These are phyloP conservation scores for Phengaris arion DNA, from an alignment of 2,888 invertebrate species.

Conservation along the genomic window DNA sequence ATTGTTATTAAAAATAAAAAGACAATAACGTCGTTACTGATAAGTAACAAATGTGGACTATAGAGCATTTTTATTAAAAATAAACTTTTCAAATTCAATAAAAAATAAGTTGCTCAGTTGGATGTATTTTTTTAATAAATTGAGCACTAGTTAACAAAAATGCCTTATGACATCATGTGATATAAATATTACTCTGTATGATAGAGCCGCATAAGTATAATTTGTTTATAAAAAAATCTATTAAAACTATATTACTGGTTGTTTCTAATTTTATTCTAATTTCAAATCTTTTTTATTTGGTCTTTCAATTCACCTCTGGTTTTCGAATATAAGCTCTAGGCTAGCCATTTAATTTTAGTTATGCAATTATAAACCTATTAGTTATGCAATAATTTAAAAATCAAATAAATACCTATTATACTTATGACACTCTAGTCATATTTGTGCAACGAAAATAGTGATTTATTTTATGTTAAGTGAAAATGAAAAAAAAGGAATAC, in stretches of 20 bases:
- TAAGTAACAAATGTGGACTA: not conserved
- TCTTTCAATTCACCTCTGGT: not conserved
- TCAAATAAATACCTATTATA: not conserved
- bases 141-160: constrained; percentile 26
- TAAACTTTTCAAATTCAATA: not conserved
- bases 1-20: not conserved
- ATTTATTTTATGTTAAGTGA: not conserved
- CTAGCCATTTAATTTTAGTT: not conserved
- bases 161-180: constrained; percentile 31
- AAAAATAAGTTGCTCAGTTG: not conserved
- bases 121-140: not conserved
- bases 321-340: not conserved
- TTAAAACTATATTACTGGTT: not conserved
- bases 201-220: constrained; percentile 26
- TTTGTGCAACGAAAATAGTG: constrained; percentile 5
- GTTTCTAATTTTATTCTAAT: not conserved
- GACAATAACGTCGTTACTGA: not conserved
- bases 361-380: not conserved
- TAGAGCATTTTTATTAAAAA: not conserved
- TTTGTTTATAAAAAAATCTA: constrained; percentile 5
- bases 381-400: not conserved
- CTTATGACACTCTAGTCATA: constrained; percentile 15
- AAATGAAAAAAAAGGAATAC: not conserved
- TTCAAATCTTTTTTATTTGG: not conserved
- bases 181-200: constrained; percentile 28